phyloP scores from a whole-genome alignment of 2,797 vertebrate genomes.

The Thalassophryne amazonica region DNA sequence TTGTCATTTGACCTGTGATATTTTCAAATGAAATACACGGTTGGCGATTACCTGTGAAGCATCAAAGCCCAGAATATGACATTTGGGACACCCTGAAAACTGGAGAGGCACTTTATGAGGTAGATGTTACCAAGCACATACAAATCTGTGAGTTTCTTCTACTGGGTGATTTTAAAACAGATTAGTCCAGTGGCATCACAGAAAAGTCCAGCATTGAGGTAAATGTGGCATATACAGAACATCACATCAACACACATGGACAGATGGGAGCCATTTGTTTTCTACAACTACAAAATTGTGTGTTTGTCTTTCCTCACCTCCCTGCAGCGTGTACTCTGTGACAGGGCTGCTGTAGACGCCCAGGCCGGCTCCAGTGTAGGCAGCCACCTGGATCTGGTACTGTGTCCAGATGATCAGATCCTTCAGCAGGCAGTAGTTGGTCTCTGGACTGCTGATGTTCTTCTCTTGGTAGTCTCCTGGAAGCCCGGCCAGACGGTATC shows the following conservation, averaged over 20 bases:
- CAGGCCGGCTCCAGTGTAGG: slow-evolving; percentile 90
- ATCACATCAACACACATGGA: too few relatives aligned
- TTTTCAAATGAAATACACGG: too few relatives aligned
- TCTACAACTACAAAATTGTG: not conserved
- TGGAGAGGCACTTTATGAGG: too few relatives aligned
- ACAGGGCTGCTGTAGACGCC: slow-evolving; percentile 90
- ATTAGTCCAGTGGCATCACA: not conserved
- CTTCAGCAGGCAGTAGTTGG: slow-evolving; percentile 93
- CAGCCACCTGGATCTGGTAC: slow-evolving; percentile 97
- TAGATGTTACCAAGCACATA: not conserved
- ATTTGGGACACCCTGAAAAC: too few relatives aligned
- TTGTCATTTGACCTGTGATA: too few relatives aligned
- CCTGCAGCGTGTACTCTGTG: slow-evolving; percentile 91
- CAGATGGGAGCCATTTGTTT: too few relatives aligned
- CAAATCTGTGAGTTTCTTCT: not conserved
- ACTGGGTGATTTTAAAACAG: not conserved
- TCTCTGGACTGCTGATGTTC: slow-evolving; percentile 94
- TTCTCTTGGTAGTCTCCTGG: slow-evolving; percentile 92
- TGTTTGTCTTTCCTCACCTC: slow-evolving; percentile 80
- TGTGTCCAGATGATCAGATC: slow-evolving; percentile 98
- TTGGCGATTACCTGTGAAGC: too few relatives aligned
- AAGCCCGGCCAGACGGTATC: slow-evolving; percentile 93
- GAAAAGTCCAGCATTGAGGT: not conserved
- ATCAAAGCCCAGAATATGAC: too few relatives aligned
- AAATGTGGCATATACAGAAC: too few relatives aligned